Evolutionary conservation across 2,888 invertebrate genomes (phyloP).

Genomic region (Cryptophagus acutangulus): DNA sequence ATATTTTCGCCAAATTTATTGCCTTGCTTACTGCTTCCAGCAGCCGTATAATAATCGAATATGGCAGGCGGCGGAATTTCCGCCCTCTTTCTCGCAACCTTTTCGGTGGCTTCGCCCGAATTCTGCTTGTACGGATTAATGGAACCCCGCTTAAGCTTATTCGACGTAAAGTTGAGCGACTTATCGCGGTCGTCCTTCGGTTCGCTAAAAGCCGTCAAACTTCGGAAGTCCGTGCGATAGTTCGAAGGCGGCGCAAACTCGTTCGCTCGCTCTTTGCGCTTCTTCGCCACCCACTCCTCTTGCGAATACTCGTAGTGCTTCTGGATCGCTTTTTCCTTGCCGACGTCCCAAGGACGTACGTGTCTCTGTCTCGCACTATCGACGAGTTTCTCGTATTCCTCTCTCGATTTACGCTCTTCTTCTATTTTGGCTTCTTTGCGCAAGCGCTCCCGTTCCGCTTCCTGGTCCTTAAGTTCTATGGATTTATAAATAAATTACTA

Average conservation of each 20-base stretch:
- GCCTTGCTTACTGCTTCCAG: conserved; percentile 34
- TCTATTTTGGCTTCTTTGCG: conserved; percentile 21
- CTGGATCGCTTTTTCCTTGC: conserved; percentile 59
- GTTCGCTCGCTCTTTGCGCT: conserved; percentile 62
- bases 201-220: not conserved
- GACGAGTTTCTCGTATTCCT: conserved; percentile 50
- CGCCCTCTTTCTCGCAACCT: conserved; percentile 39
- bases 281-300: conserved; percentile 72
- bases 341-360: conserved; percentile 68
- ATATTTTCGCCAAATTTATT: conserved; percentile 33
- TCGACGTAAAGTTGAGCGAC: too few relatives aligned
- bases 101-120: not conserved
- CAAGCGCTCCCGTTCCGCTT: conserved; percentile 13
- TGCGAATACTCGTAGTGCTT: conserved; percentile 60
- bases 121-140: not conserved
- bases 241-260: conserved; percentile 72
- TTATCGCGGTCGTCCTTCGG: too few relatives aligned
- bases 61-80: conserved; percentile 65
- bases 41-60: conserved; percentile 61
- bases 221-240: conserved; percentile 27
- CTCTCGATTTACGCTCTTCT: conserved; percentile 45
- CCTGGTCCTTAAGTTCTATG: conserved; percentile 28
- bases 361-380: conserved; percentile 53
- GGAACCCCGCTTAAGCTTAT: too few relatives aligned
- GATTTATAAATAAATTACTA: conserved; percentile 9